Evolutionary conservation across 1,140 invertebrate genomes (phyloP).

Genomic region (Drosophila hydei): DNA sequence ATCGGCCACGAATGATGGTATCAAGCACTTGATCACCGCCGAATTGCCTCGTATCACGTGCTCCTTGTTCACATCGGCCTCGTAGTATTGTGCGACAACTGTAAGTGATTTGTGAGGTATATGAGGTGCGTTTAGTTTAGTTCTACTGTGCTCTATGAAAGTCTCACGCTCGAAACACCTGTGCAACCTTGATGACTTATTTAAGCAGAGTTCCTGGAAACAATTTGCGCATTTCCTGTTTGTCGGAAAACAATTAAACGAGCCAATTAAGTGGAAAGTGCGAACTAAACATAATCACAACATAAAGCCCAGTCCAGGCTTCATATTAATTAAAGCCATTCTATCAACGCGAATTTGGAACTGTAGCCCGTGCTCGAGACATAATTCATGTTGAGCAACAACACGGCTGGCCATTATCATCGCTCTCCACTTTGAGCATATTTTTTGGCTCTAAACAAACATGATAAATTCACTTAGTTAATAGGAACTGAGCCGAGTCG

Average conservation of each 20-base stretch:
- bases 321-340: constrained; percentile 37
- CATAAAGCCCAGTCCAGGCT: constrained; percentile 4
- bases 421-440: constrained; percentile 54
- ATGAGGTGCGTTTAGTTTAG: constrained; percentile 13
- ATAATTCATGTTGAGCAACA: constrained; percentile 24
- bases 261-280: constrained; percentile 47
- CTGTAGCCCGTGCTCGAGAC: constrained; percentile 34
- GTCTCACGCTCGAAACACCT: constrained; percentile 57
- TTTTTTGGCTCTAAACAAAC: constrained; percentile 49
- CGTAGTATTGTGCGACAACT: constrained; percentile 95
- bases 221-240: constrained; percentile 38
- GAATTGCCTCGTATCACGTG: constrained; percentile 97
- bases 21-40: constrained; percentile 95
- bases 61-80: constrained; percentile 96
- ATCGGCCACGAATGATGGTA: constrained; percentile 96
- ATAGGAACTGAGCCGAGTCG: constrained; percentile 43
- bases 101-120: constrained; percentile 22
- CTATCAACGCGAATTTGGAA: constrained; percentile 4
- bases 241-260: constrained; percentile 59
- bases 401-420: constrained; percentile 43
- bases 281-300: constrained; percentile 25
- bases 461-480: constrained; percentile 70
- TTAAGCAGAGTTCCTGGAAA: constrained; percentile 48
- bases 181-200: constrained; percentile 46
- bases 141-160: constrained; percentile 3